A percentile compares a stretch with the other conserved stretches of the same genome.
These are phyloP conservation scores for Cheilosia scutellata DNA, from an alignment of 2,888 invertebrate genomes.

Conservation along the genomic window DNA sequence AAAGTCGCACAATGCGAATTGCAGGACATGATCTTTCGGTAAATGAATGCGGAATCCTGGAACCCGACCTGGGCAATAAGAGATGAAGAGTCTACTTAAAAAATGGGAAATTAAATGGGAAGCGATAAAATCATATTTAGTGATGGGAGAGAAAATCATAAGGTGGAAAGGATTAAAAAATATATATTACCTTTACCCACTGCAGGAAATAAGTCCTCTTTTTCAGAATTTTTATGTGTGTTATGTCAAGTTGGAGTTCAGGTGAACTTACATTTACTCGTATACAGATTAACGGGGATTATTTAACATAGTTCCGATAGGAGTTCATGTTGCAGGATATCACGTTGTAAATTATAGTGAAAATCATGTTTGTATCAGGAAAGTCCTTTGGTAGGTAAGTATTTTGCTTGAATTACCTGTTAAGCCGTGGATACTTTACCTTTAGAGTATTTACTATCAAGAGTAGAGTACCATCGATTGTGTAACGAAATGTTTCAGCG, in stretches of 20 bases:
- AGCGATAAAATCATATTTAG: constrained; percentile 40
- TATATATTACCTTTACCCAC: neutral
- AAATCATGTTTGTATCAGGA: no score
- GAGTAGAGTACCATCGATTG: no score
- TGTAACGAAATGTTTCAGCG: no score
- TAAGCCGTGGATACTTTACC: no score
- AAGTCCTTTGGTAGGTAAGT: no score
- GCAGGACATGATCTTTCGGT: constrained; percentile 9
- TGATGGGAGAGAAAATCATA: constrained; percentile 16
- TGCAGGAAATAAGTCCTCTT: constrained; percentile 11
- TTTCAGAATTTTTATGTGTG: constrained; percentile 17
- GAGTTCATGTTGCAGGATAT: no score
- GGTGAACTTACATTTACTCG: constrained; percentile 9
- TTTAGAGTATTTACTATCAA: no score
- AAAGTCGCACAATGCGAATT: constrained; percentile 47
- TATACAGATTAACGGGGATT: constrained; percentile 16
- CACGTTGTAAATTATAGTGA: no score
- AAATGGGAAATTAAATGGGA: constrained; percentile 52
- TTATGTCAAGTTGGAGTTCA: neutral
- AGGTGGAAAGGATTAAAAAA: constrained; percentile 39
- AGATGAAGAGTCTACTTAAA: neutral
- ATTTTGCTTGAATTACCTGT: no score
- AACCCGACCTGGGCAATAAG: neutral
- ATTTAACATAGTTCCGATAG: neutral
- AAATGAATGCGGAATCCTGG: constrained; percentile 15